Percentiles rank a stretch among this genome's conserved stretches.
These are phyloP conservation scores for Hippotragus niger DNA, from an alignment of 2,113 vertebrate genomes.

Conservation along the genomic window DNA sequence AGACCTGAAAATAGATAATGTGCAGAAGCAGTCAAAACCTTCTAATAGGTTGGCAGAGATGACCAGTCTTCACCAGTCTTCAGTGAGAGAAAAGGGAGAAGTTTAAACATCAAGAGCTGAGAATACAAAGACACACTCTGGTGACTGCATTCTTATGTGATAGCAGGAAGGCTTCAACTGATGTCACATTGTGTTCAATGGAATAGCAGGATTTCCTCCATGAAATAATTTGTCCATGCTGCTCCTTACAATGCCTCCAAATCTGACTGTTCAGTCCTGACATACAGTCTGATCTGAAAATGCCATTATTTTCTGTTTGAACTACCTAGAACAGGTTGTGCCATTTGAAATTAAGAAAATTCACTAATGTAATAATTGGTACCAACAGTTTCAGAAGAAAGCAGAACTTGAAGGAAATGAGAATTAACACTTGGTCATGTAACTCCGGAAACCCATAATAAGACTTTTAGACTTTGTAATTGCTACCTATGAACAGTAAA, in stretches of 20 bases:
- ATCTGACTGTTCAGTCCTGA: background rate
- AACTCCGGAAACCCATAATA: background rate
- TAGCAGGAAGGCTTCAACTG: background rate
- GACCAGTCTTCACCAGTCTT: background rate
- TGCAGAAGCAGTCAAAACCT: background rate
- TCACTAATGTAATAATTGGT: background rate
- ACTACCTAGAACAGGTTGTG: background rate
- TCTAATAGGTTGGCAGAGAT: background rate
- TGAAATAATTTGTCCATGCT: background rate
- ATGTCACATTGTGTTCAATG: background rate
- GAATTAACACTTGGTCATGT: background rate
- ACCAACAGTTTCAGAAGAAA: background rate
- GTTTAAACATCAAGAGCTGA: background rate
- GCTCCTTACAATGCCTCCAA: background rate
- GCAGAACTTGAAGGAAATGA: background rate
- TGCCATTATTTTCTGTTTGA: background rate
- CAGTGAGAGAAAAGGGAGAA: background rate
- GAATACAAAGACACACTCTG: background rate
- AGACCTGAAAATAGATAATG: background rate
- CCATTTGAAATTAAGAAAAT: background rate
- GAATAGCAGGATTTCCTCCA: background rate
- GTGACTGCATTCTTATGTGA: background rate
- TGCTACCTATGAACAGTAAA: background rate
- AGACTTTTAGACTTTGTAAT: background rate
- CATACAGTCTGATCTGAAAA: background rate